Conservation (phyloP, 2,888 invertebrate genomes). For the Hofmannophila pseudospretella region DNA sequence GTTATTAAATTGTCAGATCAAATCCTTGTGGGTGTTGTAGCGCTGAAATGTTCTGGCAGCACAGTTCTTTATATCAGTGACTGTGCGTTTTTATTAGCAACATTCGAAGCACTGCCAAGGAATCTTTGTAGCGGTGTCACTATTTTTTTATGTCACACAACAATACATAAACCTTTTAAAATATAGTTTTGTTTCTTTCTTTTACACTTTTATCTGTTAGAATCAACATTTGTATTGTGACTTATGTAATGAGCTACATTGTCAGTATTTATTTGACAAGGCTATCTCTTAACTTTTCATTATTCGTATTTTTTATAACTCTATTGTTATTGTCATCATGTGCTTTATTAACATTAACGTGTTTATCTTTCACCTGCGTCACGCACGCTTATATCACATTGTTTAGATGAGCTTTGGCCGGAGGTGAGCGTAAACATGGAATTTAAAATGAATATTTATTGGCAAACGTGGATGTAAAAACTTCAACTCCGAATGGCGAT, state of each 20-base stretch:
- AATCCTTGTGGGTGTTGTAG: too few relatives aligned
- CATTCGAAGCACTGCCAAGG: conserved; percentile 36
- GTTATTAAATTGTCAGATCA: too few relatives aligned
- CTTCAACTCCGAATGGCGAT: not conserved
- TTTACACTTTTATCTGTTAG: not conserved
- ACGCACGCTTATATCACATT: not conserved
- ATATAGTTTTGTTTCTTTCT: conserved; percentile 1
- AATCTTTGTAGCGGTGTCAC: conserved; percentile 22
- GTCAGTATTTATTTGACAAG: not conserved
- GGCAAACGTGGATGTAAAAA: too few relatives aligned
- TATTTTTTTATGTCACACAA: not conserved
- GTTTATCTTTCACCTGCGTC: not conserved
- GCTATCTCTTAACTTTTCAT: not conserved
- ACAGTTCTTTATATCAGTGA: conserved; percentile 35
- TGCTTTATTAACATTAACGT: not conserved
- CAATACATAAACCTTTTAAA: not conserved
- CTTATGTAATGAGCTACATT: not conserved
- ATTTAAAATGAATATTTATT: not conserved
- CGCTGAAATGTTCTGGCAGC: too few relatives aligned
- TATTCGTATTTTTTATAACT: not conserved
- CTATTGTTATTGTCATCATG: too few relatives aligned
- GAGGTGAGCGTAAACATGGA: too few relatives aligned
- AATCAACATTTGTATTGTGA: not conserved
- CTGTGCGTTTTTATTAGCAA: conserved; percentile 25
- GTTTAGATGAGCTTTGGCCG: too few relatives aligned